Percentiles rank a stretch among this genome's conserved stretches.
These are phyloP conservation scores for Lottia gigantea DNA, from an alignment of 2,888 invertebrate genomes.

Conservation along the genomic window DNA sequence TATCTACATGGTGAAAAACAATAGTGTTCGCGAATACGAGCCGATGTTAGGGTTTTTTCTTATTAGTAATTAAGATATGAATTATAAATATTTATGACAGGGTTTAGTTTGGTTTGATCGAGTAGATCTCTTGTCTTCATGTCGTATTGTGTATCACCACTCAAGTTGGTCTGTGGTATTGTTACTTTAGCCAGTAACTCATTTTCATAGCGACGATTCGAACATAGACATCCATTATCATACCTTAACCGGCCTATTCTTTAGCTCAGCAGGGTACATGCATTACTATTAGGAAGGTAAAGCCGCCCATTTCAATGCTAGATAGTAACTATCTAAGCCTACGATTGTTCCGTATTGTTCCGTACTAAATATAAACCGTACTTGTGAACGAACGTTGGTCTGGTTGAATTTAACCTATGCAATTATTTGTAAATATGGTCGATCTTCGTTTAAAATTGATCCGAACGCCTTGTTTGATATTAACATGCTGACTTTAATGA, in stretches of 20 bases:
- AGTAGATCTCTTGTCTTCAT: background rate
- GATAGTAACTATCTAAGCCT: too few species aligned
- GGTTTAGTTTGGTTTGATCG: background rate
- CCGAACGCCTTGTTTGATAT: too few species aligned
- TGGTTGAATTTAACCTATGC: too few species aligned
- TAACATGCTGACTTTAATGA: too few species aligned
- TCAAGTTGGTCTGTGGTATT: constrained; percentile 1
- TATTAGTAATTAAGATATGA: background rate
- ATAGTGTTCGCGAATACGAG: background rate
- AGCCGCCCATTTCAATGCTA: background rate
- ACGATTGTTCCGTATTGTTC: too few species aligned
- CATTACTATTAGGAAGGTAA: background rate
- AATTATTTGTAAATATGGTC: too few species aligned
- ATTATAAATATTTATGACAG: background rate
- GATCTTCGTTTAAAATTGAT: too few species aligned
- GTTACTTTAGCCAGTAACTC: constrained; percentile 6
- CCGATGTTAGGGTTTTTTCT: background rate
- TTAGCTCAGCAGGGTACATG: background rate
- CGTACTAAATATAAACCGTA: too few species aligned
- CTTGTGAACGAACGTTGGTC: too few species aligned
- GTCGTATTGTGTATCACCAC: background rate
- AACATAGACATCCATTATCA: constrained; percentile 3
- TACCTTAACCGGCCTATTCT: background rate
- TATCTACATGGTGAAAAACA: background rate
- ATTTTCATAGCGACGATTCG: background rate